These are phyloP conservation scores for Myripristis jacobus DNA, from an alignment of 2,797 vertebrate species.

Conservation along the genomic window DNA sequence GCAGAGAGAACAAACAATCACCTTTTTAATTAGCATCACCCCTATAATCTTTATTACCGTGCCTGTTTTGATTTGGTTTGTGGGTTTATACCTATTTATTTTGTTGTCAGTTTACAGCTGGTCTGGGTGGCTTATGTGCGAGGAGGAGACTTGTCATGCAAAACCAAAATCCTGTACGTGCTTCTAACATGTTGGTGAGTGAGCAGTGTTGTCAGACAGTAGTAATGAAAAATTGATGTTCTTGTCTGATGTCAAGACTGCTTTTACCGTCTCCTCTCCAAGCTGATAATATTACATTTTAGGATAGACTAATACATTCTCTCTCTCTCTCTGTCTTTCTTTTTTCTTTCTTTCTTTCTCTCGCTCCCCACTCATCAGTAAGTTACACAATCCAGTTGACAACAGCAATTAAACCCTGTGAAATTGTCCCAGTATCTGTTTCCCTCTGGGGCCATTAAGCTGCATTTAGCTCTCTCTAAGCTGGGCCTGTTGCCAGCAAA, in stretches of 20 bases:
- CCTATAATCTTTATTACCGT: conserved; percentile 39
- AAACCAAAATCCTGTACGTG: conserved; percentile 32
- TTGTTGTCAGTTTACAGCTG: conserved; percentile 31
- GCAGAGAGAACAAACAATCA: conserved; percentile 29
- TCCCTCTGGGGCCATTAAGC: conserved; percentile 70
- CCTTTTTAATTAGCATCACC: conserved; percentile 50
- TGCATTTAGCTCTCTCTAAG: conserved; percentile 64
- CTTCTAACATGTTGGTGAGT: background rate
- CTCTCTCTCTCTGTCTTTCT: conserved; percentile 17
- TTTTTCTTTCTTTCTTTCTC: conserved; percentile 23
- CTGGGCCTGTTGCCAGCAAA: conserved; percentile 67
- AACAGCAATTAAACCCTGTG: conserved; percentile 66
- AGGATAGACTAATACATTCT: conserved; percentile 25
- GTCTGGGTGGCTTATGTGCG: conserved; percentile 11
- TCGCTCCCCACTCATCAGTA: conserved; percentile 44
- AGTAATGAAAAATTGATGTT: conserved; percentile 11
- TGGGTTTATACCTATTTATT: conserved; percentile 43
- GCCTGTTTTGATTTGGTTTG: conserved; percentile 15
- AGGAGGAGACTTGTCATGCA: conserved; percentile 41
- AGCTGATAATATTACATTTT: conserved; percentile 28
- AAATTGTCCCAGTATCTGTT: conserved; percentile 64
- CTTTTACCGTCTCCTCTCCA: conserved; percentile 13
- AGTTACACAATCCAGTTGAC: conserved; percentile 55
- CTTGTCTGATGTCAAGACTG: background rate
- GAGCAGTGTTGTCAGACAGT: conserved; percentile 9